phyloP scores from a whole-genome alignment of 2,888 invertebrate species.

The Rhagonycha lutea region DNA sequence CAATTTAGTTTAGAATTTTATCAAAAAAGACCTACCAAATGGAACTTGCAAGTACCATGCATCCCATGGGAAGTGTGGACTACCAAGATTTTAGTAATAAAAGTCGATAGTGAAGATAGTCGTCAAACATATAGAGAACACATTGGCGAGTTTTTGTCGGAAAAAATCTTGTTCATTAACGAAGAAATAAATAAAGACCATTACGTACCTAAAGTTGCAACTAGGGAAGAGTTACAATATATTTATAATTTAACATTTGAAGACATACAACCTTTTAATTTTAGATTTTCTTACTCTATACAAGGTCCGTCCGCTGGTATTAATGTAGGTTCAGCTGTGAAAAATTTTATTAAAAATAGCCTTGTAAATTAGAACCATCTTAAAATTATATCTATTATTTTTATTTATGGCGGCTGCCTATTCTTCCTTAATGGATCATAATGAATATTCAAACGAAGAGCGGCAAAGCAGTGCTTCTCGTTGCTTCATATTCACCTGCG shows the following conservation, averaged over 20 bases:
- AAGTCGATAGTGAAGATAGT: slow-evolving; percentile 84
- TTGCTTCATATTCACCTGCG: neutral
- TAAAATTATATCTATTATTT: slow-evolving; percentile 19
- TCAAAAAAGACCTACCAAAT: slow-evolving; percentile 86
- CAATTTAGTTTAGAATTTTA: slow-evolving; percentile 95
- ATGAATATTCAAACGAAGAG: neutral
- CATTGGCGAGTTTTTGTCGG: slow-evolving; percentile 84
- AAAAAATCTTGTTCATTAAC: slow-evolving; percentile 92
- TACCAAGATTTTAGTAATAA: slow-evolving; percentile 85
- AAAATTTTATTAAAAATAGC: slow-evolving; percentile 87
- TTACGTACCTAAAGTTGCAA: slow-evolving; percentile 95
- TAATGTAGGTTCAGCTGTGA: slow-evolving; percentile 86
- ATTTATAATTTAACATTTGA: slow-evolving; percentile 92
- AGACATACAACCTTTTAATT: slow-evolving; percentile 96
- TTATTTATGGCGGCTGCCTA: neutral
- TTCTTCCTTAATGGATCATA: neutral
- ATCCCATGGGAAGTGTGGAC: slow-evolving; percentile 99
- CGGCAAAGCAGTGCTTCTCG: neutral
- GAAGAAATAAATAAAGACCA: slow-evolving; percentile 95
- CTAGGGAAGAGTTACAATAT: slow-evolving; percentile 86
- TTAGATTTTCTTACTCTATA: slow-evolving; percentile 85
- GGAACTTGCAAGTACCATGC: slow-evolving; percentile 89
- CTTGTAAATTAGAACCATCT: slow-evolving; percentile 68
- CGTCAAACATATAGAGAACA: slow-evolving; percentile 85
- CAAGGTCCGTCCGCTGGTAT: slow-evolving; percentile 73